These are phyloP conservation scores for Clupea harengus DNA, from an alignment of 2,113 vertebrate species.

Conservation along the genomic window DNA sequence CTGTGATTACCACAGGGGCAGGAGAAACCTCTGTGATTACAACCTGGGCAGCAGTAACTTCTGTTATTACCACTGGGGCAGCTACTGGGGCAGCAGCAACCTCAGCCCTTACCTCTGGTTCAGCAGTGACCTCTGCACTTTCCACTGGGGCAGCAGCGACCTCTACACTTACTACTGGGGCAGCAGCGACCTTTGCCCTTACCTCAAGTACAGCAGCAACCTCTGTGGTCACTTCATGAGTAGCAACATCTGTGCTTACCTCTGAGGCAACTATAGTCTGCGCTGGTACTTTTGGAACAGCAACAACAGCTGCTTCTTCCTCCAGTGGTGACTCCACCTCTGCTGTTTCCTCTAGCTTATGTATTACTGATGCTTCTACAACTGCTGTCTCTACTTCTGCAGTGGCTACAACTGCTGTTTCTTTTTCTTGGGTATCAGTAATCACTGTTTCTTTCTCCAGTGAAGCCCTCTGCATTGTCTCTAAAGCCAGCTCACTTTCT, in stretches of 20 bases:
- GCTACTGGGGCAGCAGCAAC: not conserved
- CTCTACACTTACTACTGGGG: not conserved
- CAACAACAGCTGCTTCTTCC: conserved; percentile 18
- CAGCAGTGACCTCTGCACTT: conserved; percentile 3
- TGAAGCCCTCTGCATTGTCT: not conserved
- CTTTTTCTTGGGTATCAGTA: not conserved
- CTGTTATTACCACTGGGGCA: not conserved
- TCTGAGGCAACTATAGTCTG: not conserved
- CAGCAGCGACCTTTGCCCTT: not conserved
- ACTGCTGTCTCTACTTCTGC: conserved; percentile 9
- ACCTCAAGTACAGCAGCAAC: not conserved
- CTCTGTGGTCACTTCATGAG: not conserved
- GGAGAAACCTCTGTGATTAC: not conserved
- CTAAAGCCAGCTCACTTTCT: not conserved
- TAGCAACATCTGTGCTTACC: not conserved
- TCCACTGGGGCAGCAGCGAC: not conserved
- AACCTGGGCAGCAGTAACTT: not conserved
- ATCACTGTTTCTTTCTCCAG: not conserved
- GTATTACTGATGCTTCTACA: conserved; percentile 21
- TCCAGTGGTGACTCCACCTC: not conserved
- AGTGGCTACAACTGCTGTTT: conserved; percentile 8
- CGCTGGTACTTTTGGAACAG: not conserved
- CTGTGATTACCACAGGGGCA: not conserved
- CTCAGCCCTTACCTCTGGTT: not conserved
- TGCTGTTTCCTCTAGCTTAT: not conserved